Percentiles rank a stretch among this genome's conserved stretches.
phyloP scores from a whole-genome alignment of 2,113 vertebrate species.

The Lepidiolamprologus cunningtoni region DNA sequence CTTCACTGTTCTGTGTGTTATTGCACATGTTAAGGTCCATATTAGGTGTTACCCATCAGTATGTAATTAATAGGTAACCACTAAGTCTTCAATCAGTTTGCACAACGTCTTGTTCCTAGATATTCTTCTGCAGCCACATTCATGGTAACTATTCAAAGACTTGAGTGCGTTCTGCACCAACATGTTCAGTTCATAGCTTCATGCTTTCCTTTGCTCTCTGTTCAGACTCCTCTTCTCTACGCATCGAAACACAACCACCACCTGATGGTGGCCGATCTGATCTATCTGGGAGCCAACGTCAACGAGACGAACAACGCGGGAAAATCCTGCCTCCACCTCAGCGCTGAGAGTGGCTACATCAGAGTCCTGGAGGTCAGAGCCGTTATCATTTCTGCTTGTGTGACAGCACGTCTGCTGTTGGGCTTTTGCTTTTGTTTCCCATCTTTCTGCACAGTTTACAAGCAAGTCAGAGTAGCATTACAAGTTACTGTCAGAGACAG shows the following conservation, averaged over 20 bases:
- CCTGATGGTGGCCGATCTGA: constrained; percentile 77
- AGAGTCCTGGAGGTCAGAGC: constrained; percentile 72
- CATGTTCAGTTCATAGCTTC: not conserved
- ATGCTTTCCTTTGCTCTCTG: not conserved
- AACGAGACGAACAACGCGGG: constrained; percentile 66
- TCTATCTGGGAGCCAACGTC: constrained; percentile 72
- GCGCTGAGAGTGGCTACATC: constrained; percentile 77
- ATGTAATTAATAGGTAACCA: not conserved
- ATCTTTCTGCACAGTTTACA: not conserved
- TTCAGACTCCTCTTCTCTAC: constrained; percentile 77
- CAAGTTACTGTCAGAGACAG: not conserved
- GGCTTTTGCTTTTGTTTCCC: not conserved
- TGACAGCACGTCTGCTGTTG: not conserved
- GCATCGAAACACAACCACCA: constrained; percentile 81
- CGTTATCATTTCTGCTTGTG: not conserved
- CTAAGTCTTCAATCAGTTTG: not conserved
- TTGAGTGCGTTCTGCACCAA: not conserved
- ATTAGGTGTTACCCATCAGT: not conserved
- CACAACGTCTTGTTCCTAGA: not conserved
- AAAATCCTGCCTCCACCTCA: constrained; percentile 79
- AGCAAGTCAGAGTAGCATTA: not conserved
- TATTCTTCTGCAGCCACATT: not conserved
- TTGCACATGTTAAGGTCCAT: not conserved
- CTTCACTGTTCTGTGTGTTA: not conserved
- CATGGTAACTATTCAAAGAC: not conserved